Conservation (phyloP, 2,797 vertebrate species). For the Hephaestus fuliginosus region DNA sequence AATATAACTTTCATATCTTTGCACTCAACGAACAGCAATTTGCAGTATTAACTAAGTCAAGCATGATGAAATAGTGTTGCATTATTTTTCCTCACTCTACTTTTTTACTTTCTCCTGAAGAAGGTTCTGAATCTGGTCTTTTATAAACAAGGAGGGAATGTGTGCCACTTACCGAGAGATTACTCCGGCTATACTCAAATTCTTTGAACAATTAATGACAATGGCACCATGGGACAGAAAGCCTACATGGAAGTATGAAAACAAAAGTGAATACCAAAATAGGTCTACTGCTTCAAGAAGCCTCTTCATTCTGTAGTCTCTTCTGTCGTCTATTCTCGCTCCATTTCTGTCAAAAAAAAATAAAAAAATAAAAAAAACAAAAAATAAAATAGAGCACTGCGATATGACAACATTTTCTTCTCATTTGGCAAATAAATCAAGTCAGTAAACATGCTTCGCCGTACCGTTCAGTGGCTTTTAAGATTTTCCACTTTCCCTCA, state of each 20-base stretch:
- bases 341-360: constrained; percentile 82
- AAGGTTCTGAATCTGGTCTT: not conserved
- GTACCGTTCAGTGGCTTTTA: constrained; percentile 36
- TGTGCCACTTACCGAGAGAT: constrained; percentile 1
- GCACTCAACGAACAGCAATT: not conserved
- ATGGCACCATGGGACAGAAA: constrained; percentile 30
- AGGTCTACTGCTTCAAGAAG: constrained; percentile 48
- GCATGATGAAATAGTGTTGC: not conserved
- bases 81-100: not conserved
- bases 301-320: constrained; percentile 34
- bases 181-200: constrained; percentile 1
- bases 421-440: constrained; percentile 52
- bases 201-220: constrained; percentile 45
- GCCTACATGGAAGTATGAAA: constrained; percentile 26
- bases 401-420: constrained; percentile 51
- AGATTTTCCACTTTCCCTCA: constrained; percentile 22
- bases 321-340: constrained; percentile 54
- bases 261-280: constrained; percentile 68
- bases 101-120: not conserved
- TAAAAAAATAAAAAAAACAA: not conserved
- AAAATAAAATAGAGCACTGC: constrained; percentile 24
- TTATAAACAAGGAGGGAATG: constrained; percentile 17
- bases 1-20: not conserved
- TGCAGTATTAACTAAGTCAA: not conserved
- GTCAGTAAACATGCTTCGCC: constrained; percentile 53